A percentile compares a stretch with the other conserved stretches of the same genome.
Conservation (phyloP, 2,113 vertebrate species). For the Sprattus sprattus region DNA sequence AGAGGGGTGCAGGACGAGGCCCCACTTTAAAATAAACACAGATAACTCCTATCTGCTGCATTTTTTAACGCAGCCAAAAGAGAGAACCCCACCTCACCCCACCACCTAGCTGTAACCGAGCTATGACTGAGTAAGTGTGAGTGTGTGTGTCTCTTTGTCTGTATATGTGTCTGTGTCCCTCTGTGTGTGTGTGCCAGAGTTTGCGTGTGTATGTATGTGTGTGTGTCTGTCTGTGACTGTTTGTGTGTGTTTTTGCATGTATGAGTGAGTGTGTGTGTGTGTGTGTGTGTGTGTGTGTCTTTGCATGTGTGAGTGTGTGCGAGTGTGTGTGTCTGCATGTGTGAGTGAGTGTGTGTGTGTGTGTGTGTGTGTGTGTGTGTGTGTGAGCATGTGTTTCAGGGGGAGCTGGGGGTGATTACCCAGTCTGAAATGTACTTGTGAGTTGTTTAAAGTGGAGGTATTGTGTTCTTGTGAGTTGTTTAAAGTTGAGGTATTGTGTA, state of each 20-base stretch:
- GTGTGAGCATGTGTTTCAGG: neutral
- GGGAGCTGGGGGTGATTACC: neutral
- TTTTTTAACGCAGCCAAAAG: neutral
- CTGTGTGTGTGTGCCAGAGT: neutral
- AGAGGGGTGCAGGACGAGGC: neutral
- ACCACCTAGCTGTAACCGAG: neutral
- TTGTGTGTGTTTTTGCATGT: neutral
- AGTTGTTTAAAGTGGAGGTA: neutral
- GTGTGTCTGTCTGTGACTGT: neutral
- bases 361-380: conserved; percentile 8
- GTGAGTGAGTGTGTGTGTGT: neutral
- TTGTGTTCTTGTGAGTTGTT: no score
- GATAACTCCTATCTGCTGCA: neutral
- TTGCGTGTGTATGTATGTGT: neutral
- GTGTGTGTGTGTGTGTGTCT: neutral
- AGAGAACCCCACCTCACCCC: neutral
- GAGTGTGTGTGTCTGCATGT: no score
- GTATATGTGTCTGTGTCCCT: neutral
- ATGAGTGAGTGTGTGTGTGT: neutral
- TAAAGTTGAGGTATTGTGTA: no score
- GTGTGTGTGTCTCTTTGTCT: neutral
- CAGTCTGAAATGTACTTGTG: neutral
- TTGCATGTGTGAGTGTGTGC: neutral
- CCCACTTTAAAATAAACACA: neutral
- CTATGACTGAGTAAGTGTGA: neutral